A percentile compares a stretch with the other conserved stretches of the same genome.
Evolutionary conservation across 2,888 invertebrate species (phyloP).

Genomic region (Nineta flava): DNA sequence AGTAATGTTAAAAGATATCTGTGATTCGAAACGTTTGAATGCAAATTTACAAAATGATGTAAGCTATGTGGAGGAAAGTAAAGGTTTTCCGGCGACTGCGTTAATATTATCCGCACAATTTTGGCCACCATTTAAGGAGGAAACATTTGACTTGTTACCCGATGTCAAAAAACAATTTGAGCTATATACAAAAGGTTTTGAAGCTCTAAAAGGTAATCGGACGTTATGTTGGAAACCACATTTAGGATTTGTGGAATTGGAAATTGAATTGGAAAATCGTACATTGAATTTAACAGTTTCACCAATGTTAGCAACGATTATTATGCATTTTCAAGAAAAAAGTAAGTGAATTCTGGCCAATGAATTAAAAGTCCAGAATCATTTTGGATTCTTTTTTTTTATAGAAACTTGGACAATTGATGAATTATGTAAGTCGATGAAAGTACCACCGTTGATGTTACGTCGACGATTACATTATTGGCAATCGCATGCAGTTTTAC

Average conservation of each 20-base stretch:
- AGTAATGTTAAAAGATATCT: slow-evolving; percentile 95
- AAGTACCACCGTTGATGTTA: slow-evolving; percentile 72
- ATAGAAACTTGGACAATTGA: slow-evolving; percentile 71
- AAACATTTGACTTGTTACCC: slow-evolving; percentile 72
- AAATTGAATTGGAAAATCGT: slow-evolving; percentile 72
- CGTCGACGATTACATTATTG: slow-evolving; percentile 81
- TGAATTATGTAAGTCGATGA: slow-evolving; percentile 69
- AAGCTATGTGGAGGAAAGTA: slow-evolving; percentile 30
- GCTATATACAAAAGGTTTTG: slow-evolving; percentile 78
- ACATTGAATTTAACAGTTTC: slow-evolving; percentile 65
- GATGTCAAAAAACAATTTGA: slow-evolving; percentile 67
- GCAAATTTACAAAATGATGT: slow-evolving; percentile 63
- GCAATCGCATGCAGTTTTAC: slow-evolving; percentile 82
- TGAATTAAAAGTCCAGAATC: not conserved
- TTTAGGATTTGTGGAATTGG: slow-evolving; percentile 78
- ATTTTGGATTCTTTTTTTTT: slow-evolving; percentile 9
- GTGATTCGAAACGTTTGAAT: slow-evolving; percentile 89
- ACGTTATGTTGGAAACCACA: slow-evolving; percentile 90
- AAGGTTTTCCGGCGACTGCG: slow-evolving; percentile 54
- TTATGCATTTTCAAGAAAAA: slow-evolving; percentile 83
- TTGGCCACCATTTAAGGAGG: slow-evolving; percentile 95
- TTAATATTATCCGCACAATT: slow-evolving; percentile 96
- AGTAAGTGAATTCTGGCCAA: slow-evolving; percentile 28
- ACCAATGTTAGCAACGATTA: slow-evolving; percentile 85
- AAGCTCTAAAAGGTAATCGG: slow-evolving; percentile 79